Evolutionary conservation across 2,113 vertebrate species (phyloP), one percentile per base, ranked within the genome.

Genomic region (Pomatostomus ruficeps): DNA sequence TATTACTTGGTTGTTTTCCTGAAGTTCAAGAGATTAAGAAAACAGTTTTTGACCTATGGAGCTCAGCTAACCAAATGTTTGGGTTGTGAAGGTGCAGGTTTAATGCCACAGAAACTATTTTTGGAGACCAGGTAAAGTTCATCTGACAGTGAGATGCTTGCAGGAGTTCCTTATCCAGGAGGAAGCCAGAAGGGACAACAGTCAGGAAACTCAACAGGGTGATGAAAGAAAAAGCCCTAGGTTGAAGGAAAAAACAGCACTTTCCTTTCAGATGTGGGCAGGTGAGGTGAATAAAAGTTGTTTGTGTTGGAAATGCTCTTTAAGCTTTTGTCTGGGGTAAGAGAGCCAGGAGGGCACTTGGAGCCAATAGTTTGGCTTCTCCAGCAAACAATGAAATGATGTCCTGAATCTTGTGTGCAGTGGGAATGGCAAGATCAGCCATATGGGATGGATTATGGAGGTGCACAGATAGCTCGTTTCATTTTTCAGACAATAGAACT

Each of bases 401-500:
- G 90, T 86, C 74, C 65, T 75, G 95, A 84, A 85, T 81, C 58
- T 40, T 76, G 65, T 2, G 0, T 82, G 63, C 59, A 87, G 25
- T 11, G 14, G 68, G 80, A 87, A 66, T 40, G 28, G 49, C 71
- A 49, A 61, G 76, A 63, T 49, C 66, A 6, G 84, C 95, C 98
- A 98, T 98, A 98, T 99, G 98, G 98, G 97, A 97, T 40, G 81
- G 74, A 98, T 99, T 99, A 99, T 96, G 93, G 91, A 91, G 58
- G 74, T 72, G 91, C 91, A 91, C 86, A 98, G 98, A 98, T 98
- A 98, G 98, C 96, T 97, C 49, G 91, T 98, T 98, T 97, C 95
- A 92, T 98, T 98, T 98, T 96, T 98, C 97, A 97, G 98, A 98
- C 98, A 99, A 98, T 98, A 96, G 98, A 95, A 96, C 92, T 62